Evolutionary conservation across 2,113 vertebrate genomes (phyloP).

Genomic region (Colaptes auratus): DNA sequence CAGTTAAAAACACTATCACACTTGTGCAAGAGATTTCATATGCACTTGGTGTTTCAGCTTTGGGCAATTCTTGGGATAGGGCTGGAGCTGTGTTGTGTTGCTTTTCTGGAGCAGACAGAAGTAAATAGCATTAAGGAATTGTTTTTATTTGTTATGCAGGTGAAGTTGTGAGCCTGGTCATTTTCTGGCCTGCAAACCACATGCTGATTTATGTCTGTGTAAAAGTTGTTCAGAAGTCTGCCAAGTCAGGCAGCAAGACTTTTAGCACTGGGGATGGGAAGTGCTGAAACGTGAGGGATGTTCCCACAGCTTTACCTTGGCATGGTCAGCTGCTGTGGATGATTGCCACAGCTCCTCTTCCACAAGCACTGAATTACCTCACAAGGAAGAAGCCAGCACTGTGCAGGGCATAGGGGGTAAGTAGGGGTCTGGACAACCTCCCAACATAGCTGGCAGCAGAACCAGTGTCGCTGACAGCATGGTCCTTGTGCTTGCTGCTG

Average conservation of each 20-base stretch:
- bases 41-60: not conserved
- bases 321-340: rapidly evolving
- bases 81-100: not conserved
- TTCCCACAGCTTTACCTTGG: not conserved
- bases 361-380: not conserved
- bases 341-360: not conserved
- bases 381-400: rapidly evolving
- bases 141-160: not conserved
- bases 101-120: not conserved
- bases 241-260: not conserved
- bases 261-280: not conserved
- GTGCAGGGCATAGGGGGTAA: rapidly evolving
- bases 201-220: not conserved
- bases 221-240: not conserved
- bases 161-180: not conserved
- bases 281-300: not conserved
- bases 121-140: not conserved
- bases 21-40: rapidly evolving
- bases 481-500: not conserved
- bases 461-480: rapidly evolving
- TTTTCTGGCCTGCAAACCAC: not conserved
- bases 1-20: not conserved
- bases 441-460: not conserved
- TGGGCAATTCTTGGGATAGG: not conserved
- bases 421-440: not conserved